Conservation (phyloP, 2,113 vertebrate genomes). For the Girardinichthys multiradiatus region DNA sequence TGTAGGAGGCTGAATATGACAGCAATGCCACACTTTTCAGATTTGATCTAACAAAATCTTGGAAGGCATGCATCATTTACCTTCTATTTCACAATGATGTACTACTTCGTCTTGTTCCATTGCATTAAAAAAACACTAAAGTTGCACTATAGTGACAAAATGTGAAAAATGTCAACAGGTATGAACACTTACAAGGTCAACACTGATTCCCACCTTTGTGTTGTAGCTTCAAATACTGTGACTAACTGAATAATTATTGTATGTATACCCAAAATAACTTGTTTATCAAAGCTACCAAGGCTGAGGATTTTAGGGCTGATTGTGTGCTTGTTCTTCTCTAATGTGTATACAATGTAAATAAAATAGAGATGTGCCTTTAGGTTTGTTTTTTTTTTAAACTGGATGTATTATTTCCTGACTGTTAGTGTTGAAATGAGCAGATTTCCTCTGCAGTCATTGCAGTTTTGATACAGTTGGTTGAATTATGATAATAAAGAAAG, state of each 20-base stretch:
- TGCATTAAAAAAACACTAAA: not conserved
- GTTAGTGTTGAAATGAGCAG: slow-evolving; percentile 15
- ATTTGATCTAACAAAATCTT: not conserved
- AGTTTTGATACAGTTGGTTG: slow-evolving; percentile 76
- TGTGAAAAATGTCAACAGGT: not conserved
- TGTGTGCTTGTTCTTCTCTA: slow-evolving; percentile 50
- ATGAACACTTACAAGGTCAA: slow-evolving; percentile 3
- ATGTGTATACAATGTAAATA: slow-evolving; percentile 77
- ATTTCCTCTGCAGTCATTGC: slow-evolving; percentile 31
- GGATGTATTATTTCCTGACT: slow-evolving; percentile 42
- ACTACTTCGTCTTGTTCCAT: not conserved
- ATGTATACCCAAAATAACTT: slow-evolving; percentile 35
- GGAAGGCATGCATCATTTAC: too few relatives aligned
- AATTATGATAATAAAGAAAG: slow-evolving; percentile 80
- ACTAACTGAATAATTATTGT: slow-evolving; percentile 30
- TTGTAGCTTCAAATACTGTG: slow-evolving; percentile 56
- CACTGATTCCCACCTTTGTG: slow-evolving; percentile 29
- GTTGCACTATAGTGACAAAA: not conserved
- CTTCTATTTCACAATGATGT: too few relatives aligned
- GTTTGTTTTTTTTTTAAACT: slow-evolving; percentile 25
- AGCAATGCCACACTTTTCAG: not conserved
- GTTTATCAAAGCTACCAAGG: slow-evolving; percentile 23
- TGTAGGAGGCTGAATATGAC: too few relatives aligned
- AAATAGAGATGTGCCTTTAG: slow-evolving; percentile 74
- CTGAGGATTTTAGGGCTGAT: slow-evolving; percentile 25